Evolutionary conservation across 2,888 invertebrate species (phyloP).

Genomic region (Ctena decussata): DNA sequence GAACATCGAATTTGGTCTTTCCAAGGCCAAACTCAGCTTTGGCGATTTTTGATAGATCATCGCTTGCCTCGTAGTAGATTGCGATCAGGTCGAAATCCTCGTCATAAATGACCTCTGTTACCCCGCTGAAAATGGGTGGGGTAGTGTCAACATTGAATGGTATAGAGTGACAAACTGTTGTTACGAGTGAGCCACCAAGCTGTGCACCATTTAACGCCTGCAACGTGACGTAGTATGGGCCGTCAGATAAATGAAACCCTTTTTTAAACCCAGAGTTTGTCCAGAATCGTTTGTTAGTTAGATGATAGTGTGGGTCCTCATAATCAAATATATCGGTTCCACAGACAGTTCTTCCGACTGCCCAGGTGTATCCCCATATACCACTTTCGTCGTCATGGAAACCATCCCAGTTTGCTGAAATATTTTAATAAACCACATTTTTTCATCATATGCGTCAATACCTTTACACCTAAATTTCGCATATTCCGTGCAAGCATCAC

Average conservation of each 20-base stretch:
- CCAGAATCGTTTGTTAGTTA: constrained; percentile 73
- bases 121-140: constrained; percentile 67
- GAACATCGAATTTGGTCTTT: constrained; percentile 73
- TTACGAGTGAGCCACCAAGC: constrained; percentile 75
- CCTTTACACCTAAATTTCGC: too few relatives aligned
- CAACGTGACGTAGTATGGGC: constrained; percentile 75
- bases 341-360: constrained; percentile 72
- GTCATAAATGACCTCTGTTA: constrained; percentile 74
- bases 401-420: constrained; percentile 78
- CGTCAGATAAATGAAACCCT: constrained; percentile 72
- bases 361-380: constrained; percentile 77
- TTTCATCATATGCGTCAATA: too few relatives aligned
- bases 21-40: constrained; percentile 77
- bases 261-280: constrained; percentile 73
- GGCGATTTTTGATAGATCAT: constrained; percentile 66
- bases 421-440: too few relatives aligned
- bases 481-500: too few relatives aligned
- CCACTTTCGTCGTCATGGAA: constrained; percentile 79
- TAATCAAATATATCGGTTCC: constrained; percentile 67
- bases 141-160: constrained; percentile 76
- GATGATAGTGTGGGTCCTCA: constrained; percentile 72
- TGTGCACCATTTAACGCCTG: constrained; percentile 73
- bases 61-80: constrained; percentile 71
- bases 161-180: constrained; percentile 75
- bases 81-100: constrained; percentile 75